phyloP scores from a whole-genome alignment of 2,113 vertebrate species.

The Orthonyx spaldingii region DNA sequence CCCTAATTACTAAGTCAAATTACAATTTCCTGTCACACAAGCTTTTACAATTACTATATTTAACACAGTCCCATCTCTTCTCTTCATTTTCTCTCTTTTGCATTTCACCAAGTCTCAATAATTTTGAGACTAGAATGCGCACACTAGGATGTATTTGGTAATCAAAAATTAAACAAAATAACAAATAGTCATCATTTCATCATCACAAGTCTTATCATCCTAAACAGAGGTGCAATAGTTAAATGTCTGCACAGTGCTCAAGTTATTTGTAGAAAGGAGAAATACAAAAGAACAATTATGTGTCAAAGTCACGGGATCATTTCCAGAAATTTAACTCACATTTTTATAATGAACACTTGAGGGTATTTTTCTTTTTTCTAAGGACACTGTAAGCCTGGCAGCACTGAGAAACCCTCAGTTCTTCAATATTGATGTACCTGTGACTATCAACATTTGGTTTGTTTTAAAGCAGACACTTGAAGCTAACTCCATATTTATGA shows the following conservation, averaged over 20 bases:
- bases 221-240: neutral
- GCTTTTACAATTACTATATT: conserved; percentile 20
- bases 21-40: neutral
- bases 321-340: neutral
- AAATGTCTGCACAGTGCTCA: neutral
- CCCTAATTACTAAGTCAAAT: neutral
- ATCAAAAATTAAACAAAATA: neutral
- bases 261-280: neutral
- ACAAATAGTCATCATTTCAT: neutral
- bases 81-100: neutral
- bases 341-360: neutral
- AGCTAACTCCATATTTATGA: neutral
- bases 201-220: neutral
- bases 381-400: neutral
- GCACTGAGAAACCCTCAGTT: neutral
- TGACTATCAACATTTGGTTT: neutral
- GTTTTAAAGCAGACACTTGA: neutral
- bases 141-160: neutral
- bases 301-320: neutral
- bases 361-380: neutral
- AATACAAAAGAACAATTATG: neutral
- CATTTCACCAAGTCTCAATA: neutral
- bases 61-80: neutral
- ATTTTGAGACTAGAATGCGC: neutral
- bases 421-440: neutral